These are phyloP conservation scores for Struthidea cinerea DNA, from an alignment of 2,113 vertebrate genomes.

Conservation along the genomic window DNA sequence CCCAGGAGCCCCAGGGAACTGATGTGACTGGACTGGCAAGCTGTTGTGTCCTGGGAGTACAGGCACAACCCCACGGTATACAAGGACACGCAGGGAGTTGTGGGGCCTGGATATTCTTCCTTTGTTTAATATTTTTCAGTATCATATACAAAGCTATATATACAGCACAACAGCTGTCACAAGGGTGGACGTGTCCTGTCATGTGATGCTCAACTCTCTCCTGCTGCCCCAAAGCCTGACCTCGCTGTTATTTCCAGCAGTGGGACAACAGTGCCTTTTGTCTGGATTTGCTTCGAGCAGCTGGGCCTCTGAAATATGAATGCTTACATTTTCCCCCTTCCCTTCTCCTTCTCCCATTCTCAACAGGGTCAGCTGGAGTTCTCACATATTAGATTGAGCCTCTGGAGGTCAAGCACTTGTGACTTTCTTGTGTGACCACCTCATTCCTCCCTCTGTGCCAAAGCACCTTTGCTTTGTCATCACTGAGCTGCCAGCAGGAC, in stretches of 20 bases:
- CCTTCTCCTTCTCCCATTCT: neutral
- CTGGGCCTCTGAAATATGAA: neutral
- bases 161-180: neutral
- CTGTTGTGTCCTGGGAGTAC: accelerated
- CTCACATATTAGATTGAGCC: accelerated
- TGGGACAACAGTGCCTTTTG: neutral
- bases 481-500: neutral
- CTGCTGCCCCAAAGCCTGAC: neutral
- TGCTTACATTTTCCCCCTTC: neutral
- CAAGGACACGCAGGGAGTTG: accelerated
- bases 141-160: neutral
- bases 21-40: neutral
- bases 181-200: neutral
- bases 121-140: neutral
- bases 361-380: neutral
- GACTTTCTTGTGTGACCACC: neutral
- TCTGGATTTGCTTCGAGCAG: neutral
- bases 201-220: neutral
- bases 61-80: accelerated
- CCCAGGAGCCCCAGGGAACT: neutral
- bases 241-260: neutral
- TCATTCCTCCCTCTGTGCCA: neutral
- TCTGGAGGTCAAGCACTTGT: neutral
- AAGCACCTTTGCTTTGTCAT: neutral
- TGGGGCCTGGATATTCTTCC: neutral